These are phyloP conservation scores for Odobenus rosmarus DNA, from an alignment of 2,113 vertebrate species.

Conservation along the genomic window DNA sequence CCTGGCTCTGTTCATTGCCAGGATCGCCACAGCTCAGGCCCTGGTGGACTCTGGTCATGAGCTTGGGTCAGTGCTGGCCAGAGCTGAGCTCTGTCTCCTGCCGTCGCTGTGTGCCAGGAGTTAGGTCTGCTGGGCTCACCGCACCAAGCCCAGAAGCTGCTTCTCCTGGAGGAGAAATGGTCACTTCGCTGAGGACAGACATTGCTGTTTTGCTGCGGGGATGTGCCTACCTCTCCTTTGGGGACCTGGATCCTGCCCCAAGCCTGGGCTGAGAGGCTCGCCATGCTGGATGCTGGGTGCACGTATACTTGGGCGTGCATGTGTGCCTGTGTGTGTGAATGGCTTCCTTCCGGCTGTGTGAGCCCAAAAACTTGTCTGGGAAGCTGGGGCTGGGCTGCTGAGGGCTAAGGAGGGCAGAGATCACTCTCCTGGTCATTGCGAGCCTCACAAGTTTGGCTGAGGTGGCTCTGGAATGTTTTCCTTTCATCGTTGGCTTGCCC, in stretches of 20 bases:
- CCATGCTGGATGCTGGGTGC: neutral
- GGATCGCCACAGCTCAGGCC: neutral
- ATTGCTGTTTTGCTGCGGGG: neutral
- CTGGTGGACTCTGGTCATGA: neutral
- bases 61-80: neutral
- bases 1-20: accelerated
- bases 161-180: constrained; percentile 52
- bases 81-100: neutral
- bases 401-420: neutral
- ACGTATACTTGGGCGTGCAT: accelerated
- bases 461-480: too few relatives aligned
- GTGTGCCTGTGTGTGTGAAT: neutral
- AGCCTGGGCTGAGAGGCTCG: neutral
- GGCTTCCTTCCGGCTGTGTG: neutral
- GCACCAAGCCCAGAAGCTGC: constrained; percentile 46
- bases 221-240: neutral
- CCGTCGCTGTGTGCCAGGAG: neutral
- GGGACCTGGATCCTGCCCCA: neutral
- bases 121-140: neutral
- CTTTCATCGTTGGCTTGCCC: neutral
- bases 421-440: neutral
- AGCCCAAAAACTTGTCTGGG: neutral
- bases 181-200: neutral
- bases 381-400: neutral
- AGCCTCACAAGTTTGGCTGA: neutral